Base-by-base conservation (phyloP, 2,797 vertebrate species). In the Hypotaenidia okinawae region DNA sequence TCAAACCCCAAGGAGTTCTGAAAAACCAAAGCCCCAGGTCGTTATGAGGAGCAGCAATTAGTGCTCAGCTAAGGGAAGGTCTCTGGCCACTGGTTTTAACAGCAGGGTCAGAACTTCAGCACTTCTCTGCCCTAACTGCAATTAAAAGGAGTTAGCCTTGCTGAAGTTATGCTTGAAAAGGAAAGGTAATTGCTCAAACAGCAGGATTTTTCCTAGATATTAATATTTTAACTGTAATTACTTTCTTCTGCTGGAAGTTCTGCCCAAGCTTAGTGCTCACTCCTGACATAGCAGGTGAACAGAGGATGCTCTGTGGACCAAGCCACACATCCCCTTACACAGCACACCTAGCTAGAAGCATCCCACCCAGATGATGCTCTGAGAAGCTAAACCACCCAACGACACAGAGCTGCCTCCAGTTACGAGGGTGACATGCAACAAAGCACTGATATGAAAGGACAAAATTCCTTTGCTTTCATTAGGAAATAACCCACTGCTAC, bases 311-410 rank as follows among this genome's bases (percentile, higher is more conserved):
- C 25, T 39, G 30, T 28, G 30, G 61, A 3, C 8, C 6, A 22
- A 3, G 4, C 35, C 2, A 7, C 27, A 3, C 0, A 1, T 35
- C 35, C 11, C 22, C 25, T 24, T 27, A 35, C 35, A 35, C 22
- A 45, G 64, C 61, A 67, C 3, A 0, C 49, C 39, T 5, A 13
- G 15, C 21, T 6, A 4, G 3, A 16, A 6, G 15, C 9, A 8
- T 11, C 59, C 47, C 43, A 24, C 45, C 51, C 43, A 45, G 43
- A 45, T 19, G 43, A 45, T 45, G 43, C 19, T 45, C 19, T 45
- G 43, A 45, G 43, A 45, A 45, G 32, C 24, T 27, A 23, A 28
- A 37, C 25, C 19, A 47, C 13, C 18, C n/a, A 66, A 45, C 6
- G 18, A 8, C 21, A 17, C 1, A 24, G 22, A 39, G 24, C 33